Conservation (phyloP, 2,888 invertebrate species). For the Mylabris sibirica region DNA sequence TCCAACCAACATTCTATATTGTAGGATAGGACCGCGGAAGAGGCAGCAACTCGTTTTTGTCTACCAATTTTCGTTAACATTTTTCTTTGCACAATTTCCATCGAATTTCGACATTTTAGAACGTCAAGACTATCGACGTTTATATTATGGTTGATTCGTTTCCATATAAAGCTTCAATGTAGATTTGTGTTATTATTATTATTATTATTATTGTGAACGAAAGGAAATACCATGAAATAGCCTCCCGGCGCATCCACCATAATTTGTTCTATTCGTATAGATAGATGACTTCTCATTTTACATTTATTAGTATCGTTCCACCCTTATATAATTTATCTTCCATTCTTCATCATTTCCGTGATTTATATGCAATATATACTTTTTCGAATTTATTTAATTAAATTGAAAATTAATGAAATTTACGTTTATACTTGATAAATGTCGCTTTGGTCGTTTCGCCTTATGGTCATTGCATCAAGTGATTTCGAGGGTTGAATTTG, state of each 20-base stretch:
- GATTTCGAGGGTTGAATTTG: neutral
- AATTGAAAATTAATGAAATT: neutral
- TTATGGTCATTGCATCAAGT: slow-evolving; percentile 18
- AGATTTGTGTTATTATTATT: neutral
- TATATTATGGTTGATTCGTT: slow-evolving; percentile 18
- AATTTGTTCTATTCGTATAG: slow-evolving; percentile 19
- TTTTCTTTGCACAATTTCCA: neutral
- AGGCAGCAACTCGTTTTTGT: neutral
- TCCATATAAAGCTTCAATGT: neutral
- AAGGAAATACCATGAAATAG: neutral
- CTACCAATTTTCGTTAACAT: slow-evolving; percentile 4
- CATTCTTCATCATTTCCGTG: neutral
- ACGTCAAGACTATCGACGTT: slow-evolving; percentile 14
- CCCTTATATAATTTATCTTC: neutral
- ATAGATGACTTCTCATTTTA: slow-evolving; percentile 9
- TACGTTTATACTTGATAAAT: too few relatives aligned
- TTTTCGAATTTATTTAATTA: neutral
- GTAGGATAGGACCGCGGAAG: neutral
- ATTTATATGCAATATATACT: too few relatives aligned
- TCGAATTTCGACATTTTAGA: neutral
- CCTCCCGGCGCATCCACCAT: slow-evolving; percentile 23
- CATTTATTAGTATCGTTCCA: neutral
- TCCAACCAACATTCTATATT: neutral
- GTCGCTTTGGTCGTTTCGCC: neutral
- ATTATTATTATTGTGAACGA: neutral